Conservation (phyloP, 2,797 vertebrate species). For the Pteronotus mesoamericanus region DNA sequence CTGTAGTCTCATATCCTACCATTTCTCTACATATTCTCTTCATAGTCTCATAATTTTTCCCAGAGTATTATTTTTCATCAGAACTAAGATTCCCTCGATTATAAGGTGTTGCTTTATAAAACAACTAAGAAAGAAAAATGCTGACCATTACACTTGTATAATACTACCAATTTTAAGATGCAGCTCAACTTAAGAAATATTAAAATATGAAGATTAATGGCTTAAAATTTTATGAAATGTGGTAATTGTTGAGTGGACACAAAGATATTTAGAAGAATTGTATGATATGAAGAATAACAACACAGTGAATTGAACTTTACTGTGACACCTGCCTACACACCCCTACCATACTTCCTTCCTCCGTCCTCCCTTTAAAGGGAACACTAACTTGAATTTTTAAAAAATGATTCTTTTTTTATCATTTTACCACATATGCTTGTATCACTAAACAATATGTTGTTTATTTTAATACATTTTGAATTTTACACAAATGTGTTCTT, state of each 20-base stretch:
- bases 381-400: neutral
- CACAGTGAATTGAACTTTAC: neutral
- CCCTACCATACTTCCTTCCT: neutral
- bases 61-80: neutral
- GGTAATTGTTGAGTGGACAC: neutral
- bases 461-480: neutral
- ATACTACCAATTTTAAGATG: neutral
- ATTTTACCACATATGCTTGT: neutral
- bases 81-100: neutral
- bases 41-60: neutral
- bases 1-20: neutral
- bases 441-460: neutral
- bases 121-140: neutral
- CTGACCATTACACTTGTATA: neutral
- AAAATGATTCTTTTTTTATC: neutral
- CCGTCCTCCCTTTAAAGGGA: neutral
- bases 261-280: neutral
- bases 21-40: neutral
- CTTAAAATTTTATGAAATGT: neutral
- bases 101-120: neutral
- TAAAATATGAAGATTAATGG: neutral
- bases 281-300: neutral
- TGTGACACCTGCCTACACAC: neutral
- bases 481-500: neutral
- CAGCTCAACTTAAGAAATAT: conserved; percentile 2